A percentile compares a stretch with the other conserved stretches of the same genome.
phyloP scores from a whole-genome alignment of 2,113 vertebrate genomes.

The Poeciliopsis occidentalis region DNA sequence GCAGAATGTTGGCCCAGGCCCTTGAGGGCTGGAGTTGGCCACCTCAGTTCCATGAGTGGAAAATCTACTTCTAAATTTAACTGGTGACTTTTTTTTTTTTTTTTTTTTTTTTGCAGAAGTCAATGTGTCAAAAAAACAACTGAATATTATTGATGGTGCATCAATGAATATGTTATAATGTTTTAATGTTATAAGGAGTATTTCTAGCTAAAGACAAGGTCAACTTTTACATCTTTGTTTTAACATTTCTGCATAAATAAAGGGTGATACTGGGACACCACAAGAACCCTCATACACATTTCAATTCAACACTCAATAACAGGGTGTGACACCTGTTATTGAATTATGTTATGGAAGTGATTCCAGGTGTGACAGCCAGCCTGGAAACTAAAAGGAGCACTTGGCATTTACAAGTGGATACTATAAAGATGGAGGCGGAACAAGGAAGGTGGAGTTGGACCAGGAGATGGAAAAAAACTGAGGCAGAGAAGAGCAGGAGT shows the following conservation, averaged over 20 bases:
- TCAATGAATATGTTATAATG: not conserved
- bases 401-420: conserved; percentile 10
- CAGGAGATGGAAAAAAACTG: not conserved
- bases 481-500: conserved; percentile 35
- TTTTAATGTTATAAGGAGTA: not conserved
- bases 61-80: not conserved
- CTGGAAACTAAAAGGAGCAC: too few relatives aligned
- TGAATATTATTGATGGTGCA: not conserved
- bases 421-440: conserved; percentile 40
- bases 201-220: not conserved
- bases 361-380: too few relatives aligned
- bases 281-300: not conserved
- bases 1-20: too few relatives aligned
- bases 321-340: not conserved
- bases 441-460: conserved; percentile 13
- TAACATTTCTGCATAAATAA: not conserved
- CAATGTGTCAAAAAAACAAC: not conserved
- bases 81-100: not conserved
- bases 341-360: too few relatives aligned
- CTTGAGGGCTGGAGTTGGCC: too few relatives aligned
- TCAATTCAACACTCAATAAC: conserved; percentile 24
- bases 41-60: not conserved
- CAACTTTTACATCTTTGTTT: not conserved
- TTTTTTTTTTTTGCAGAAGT: not conserved
- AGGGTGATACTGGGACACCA: not conserved